Base-by-base conservation (phyloP, 2,113 vertebrate genomes). In the Ardeotis arabs region DNA sequence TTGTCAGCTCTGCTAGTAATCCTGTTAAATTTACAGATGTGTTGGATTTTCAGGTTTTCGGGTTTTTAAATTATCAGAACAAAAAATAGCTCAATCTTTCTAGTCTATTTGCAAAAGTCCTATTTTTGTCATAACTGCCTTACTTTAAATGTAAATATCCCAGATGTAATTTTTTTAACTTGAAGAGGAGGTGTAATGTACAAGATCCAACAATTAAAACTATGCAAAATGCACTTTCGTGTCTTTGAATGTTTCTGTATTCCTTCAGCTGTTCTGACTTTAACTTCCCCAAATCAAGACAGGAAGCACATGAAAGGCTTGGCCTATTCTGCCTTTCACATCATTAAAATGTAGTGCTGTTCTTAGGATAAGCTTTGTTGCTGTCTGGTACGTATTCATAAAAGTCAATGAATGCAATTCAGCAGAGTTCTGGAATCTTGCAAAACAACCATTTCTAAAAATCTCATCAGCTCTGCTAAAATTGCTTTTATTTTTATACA, bases 381-480 rank as follows among this genome's bases (percentile, higher is more conserved):
- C 66, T 73, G 7, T 45, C 59, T 91, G 58, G 64, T 91, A 94
- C 94, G 91, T 87, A 89, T 92, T 90, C 81, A 75, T 76, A 70
- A 12, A 89, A 91, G 68, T n/a, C 63, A 90, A 10, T 17, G 22
- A 77, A 87, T 52, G 63, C 63, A 83, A 67, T 70, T 91, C 78
- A 80, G 25, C 29, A 39, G 59, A 58, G 53, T 89, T 88, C 63
- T 86, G 50, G 52, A 80, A 67, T 85, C 41, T 76, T 5, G 0
- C 29, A 80, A 88, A 85, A 77, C 41, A 89, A 79, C 24, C 75
- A 7, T 62, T 64, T 83, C 49, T 85, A 49, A 77, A 73, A 84
- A 66, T 72, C 58, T 58, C 52, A 69, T 69, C 70, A 79, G 35
- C 17, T 90, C 62, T 50, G 10, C 70, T 83, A 45, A 91, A 82